Evolutionary conservation across 1,140 invertebrate genomes (phyloP).

Genomic region (Rhyzopertha dominica): DNA sequence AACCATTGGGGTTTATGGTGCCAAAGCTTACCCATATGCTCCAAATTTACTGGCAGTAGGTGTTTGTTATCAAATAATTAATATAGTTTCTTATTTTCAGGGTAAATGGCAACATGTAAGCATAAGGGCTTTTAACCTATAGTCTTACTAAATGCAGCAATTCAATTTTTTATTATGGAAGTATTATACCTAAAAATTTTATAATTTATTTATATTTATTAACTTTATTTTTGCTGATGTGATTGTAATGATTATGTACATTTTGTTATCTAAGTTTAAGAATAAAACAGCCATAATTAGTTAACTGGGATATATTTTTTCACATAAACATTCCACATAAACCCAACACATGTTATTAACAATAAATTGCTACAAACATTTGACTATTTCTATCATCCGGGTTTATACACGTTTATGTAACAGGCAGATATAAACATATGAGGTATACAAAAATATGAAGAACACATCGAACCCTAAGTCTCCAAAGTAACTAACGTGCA

Average conservation of each 20-base stretch:
- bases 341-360: conserved; percentile 44
- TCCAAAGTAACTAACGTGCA: conserved; percentile 10
- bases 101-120: conserved; percentile 36
- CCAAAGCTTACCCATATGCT: background rate
- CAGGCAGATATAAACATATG: conserved; percentile 20
- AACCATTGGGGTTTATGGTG: background rate
- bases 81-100: conserved; percentile 24
- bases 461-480: conserved; percentile 18
- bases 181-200: too few relatives aligned
- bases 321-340: conserved; percentile 45
- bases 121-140: conserved; percentile 27
- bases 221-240: too few relatives aligned
- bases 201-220: too few relatives aligned
- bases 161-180: too few relatives aligned
- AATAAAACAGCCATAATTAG: too few relatives aligned
- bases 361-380: conserved; percentile 39
- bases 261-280: too few relatives aligned
- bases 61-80: background rate
- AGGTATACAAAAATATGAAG: conserved; percentile 32
- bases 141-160: too few relatives aligned
- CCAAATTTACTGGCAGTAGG: conserved; percentile 2
- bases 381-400: conserved; percentile 20
- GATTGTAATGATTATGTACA: too few relatives aligned
- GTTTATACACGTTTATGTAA: conserved; percentile 33
- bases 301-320: too few relatives aligned